phyloP scores from a whole-genome alignment of 2,888 invertebrate species.

The Frankliniella intonsa region DNA sequence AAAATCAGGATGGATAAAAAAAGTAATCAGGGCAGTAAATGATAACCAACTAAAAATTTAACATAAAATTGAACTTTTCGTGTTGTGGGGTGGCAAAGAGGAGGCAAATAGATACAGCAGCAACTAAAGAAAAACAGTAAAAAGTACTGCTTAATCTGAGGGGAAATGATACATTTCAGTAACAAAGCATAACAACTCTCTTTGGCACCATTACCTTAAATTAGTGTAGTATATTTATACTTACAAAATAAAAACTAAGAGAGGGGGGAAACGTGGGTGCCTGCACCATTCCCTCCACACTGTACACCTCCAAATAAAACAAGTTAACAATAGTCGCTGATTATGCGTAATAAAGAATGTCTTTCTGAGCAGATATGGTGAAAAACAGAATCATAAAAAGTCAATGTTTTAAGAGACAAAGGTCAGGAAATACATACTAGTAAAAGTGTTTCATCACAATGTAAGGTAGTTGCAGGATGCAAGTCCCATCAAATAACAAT shows the following conservation, averaged over 20 bases:
- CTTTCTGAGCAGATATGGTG: conserved; percentile 1
- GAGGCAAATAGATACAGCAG: conserved; percentile 3
- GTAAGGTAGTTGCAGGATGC: background rate
- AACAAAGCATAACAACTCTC: conserved; percentile 10
- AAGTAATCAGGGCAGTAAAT: background rate
- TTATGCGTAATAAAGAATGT: background rate
- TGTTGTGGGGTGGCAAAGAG: background rate
- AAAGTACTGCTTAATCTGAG: background rate
- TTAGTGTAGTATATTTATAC: background rate
- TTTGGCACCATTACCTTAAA: conserved; percentile 10
- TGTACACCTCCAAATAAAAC: background rate
- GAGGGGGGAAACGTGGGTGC: conserved; percentile 13
- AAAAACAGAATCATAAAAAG: background rate
- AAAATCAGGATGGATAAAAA: background rate
- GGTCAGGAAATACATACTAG: background rate
- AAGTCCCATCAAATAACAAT: background rate
- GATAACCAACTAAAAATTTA: background rate
- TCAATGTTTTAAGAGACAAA: background rate
- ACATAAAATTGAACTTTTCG: background rate
- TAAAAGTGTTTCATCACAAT: background rate
- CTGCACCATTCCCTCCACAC: background rate
- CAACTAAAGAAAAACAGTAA: background rate
- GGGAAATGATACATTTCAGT: background rate
- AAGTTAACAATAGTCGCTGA: conserved; percentile 3
- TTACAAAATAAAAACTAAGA: background rate